Conservation (phyloP, 1,140 invertebrate species). For the Sitophilus oryzae region DNA sequence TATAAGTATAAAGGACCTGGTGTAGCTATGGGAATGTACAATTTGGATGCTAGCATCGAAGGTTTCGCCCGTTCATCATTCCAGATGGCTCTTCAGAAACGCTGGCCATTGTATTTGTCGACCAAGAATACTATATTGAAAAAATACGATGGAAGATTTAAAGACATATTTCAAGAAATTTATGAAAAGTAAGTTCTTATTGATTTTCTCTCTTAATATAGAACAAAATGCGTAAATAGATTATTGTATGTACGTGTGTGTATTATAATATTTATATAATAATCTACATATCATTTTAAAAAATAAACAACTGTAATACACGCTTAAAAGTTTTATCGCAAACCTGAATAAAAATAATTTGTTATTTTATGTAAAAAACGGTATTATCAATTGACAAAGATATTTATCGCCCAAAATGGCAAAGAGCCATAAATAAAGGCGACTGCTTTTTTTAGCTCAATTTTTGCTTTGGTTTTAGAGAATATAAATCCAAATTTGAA, state of each 20-base stretch:
- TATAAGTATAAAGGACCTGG: conserved; percentile 72
- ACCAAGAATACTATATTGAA: conserved; percentile 93
- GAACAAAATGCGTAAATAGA: no score
- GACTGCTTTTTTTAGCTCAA: conserved; percentile 25
- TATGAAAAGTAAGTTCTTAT: conserved; percentile 70
- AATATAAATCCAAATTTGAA: conserved; percentile 74
- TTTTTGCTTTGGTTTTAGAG: conserved; percentile 44
- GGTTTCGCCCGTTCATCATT: conserved; percentile 83
- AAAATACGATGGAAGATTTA: conserved; percentile 85
- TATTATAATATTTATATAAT: no score
- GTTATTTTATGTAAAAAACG: no score
- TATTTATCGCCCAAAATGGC: no score
- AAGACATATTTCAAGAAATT: conserved; percentile 89
- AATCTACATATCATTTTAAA: no score
- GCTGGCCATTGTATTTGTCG: conserved; percentile 78
- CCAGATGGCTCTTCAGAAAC: conserved; percentile 73
- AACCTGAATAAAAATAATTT: no score
- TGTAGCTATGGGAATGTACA: conserved; percentile 83
- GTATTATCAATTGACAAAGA: no score
- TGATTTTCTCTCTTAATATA: no score
- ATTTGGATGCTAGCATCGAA: conserved; percentile 78
- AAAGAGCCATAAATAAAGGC: background rate
- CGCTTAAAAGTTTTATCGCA: no score
- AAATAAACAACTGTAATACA: no score
- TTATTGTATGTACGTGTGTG: no score